phyloP scores from a whole-genome alignment of 2,888 invertebrate species.

The Cheilosia grossa region DNA sequence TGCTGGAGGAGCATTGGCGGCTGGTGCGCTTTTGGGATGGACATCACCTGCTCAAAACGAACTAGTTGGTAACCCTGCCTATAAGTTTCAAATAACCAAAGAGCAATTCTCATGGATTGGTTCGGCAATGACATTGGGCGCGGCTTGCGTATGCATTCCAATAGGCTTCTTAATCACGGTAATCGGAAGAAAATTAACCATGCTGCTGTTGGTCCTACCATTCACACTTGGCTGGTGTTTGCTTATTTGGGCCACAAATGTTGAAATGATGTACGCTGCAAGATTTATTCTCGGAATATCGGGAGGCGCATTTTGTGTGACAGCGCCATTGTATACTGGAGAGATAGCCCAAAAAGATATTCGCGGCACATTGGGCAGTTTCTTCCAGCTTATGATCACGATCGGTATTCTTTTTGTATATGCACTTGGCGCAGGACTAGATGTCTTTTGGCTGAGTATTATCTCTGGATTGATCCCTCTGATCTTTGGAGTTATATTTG shows the following conservation, averaged over 20 bases:
- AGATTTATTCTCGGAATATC: slow-evolving; percentile 82
- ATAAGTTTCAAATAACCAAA: slow-evolving; percentile 84
- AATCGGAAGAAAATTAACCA: slow-evolving; percentile 89
- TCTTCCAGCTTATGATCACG: slow-evolving; percentile 93
- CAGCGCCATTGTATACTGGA: slow-evolving; percentile 92
- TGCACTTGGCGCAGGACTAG: slow-evolving; percentile 84
- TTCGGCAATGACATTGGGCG: slow-evolving; percentile 89
- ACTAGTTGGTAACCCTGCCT: slow-evolving; percentile 60
- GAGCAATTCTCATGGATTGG: slow-evolving; percentile 88
- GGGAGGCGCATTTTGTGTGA: slow-evolving; percentile 91
- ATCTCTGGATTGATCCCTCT: slow-evolving; percentile 84
- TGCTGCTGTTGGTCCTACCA: slow-evolving; percentile 84
- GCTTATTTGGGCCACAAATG: slow-evolving; percentile 88
- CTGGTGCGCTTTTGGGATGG: slow-evolving; percentile 91
- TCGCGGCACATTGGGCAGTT: slow-evolving; percentile 93
- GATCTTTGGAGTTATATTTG: slow-evolving; percentile 88
- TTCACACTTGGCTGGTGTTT: slow-evolving; percentile 90
- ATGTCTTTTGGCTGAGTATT: slow-evolving; percentile 80
- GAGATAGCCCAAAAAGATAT: slow-evolving; percentile 94
- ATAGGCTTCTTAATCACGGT: slow-evolving; percentile 88
- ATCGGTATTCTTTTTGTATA: slow-evolving; percentile 92
- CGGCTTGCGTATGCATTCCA: slow-evolving; percentile 88
- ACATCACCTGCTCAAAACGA: slow-evolving; percentile 87
- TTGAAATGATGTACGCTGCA: slow-evolving; percentile 81
- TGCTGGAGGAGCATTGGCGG: slow-evolving; percentile 90